Base-by-base conservation (phyloP, 1,140 invertebrate species). In the Papilio aristodemus region DNA sequence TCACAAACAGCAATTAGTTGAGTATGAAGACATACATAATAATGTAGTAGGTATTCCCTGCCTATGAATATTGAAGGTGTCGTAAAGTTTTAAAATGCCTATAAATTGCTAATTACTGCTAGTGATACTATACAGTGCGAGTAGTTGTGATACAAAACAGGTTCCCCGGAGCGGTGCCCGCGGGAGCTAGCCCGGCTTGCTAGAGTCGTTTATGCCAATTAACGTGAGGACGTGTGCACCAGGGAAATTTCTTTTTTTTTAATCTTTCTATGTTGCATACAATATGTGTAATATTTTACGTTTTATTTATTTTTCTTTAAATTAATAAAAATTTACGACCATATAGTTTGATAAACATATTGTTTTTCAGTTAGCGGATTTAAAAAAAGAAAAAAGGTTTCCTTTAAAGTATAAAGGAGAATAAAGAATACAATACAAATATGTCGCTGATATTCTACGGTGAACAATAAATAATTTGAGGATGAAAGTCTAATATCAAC, bases 201-300 rank as follows among this genome's bases (percentile, higher is more conserved):
- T 19, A 8, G 14, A 14, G 43, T 36, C 32, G 58, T 14, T 59
- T 59, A 36, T 32, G 32, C n/a, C 32, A 59, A 59, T 59, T 59
- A 59, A 25, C 57, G 14, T 37, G n/a, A 37, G n/a, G 27, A 3
- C 13, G 41, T 43, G n/a, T 43, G 41, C 27, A n/a, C 13, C 11
- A 27, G 32, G 9, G 22, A 22, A 1, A n/a, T 2, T 59, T 32
- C 13, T 27, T 14, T 17, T 59, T 59, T 59, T 32, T n/a, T 59
- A 17, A 10, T 0, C 14, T 19, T 46, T 46, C 39, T 19, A 46
- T 46, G 14, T 14, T 17, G 4, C 14, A 8, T 7, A 17, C n/a
- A n/a, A 46, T 46, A 46, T 9, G 17, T 46, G 8, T 46, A 46
- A 19, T 17, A 9, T 46, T 46, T 46, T 10, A 43, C 17, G 43